Conservation (phyloP, 1,140 invertebrate species). For the Atta cephalotes region DNA sequence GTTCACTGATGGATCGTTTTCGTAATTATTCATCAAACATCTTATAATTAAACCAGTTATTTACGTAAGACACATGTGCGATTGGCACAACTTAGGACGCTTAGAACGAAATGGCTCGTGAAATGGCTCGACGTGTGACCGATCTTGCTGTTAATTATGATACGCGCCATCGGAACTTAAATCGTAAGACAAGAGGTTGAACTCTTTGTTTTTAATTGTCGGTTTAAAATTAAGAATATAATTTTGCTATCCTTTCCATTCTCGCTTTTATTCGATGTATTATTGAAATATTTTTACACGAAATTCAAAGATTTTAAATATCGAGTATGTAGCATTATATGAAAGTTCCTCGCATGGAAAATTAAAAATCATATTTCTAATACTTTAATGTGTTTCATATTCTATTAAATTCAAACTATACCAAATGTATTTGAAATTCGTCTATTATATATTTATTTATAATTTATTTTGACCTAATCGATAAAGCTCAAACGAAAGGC, state of each 20-base stretch:
- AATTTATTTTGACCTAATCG: not conserved
- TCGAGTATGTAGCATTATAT: not conserved
- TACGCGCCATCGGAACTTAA: too few relatives aligned
- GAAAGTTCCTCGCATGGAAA: not conserved
- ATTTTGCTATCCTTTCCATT: not conserved
- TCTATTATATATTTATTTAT: not conserved
- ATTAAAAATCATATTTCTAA: slow-evolving; percentile 1
- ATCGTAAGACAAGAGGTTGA: too few relatives aligned
- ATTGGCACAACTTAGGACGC: too few relatives aligned
- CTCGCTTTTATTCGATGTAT: slow-evolving; percentile 5
- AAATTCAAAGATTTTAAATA: slow-evolving; percentile 7
- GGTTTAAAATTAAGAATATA: not conserved
- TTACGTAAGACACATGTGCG: too few relatives aligned
- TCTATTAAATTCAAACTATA: not conserved
- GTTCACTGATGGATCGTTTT: too few relatives aligned
- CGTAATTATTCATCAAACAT: too few relatives aligned
- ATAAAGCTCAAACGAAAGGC: not conserved
- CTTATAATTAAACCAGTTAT: too few relatives aligned
- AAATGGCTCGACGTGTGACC: too few relatives aligned
- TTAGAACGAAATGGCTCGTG: too few relatives aligned
- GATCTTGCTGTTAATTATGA: too few relatives aligned
- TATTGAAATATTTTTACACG: slow-evolving; percentile 1
- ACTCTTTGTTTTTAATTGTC: not conserved
- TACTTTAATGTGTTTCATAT: slow-evolving; percentile 16
- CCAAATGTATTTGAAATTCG: slow-evolving; percentile 8